Conservation (phyloP, 2,888 invertebrate genomes). For the Hypena proboscidalis region DNA sequence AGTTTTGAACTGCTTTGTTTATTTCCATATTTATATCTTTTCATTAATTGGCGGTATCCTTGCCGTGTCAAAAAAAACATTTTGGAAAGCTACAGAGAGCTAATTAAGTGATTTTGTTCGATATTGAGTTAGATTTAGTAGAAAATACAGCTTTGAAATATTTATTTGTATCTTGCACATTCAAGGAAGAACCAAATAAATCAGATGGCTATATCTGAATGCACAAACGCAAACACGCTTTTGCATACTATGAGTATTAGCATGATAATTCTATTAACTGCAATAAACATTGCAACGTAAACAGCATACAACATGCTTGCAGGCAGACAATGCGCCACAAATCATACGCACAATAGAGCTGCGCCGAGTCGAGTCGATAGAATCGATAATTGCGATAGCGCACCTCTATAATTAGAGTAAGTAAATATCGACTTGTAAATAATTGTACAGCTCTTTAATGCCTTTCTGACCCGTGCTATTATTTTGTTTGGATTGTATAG, state of each 20-base stretch:
- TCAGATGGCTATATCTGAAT: too few relatives aligned
- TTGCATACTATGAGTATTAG: not conserved
- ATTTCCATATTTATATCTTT: too few relatives aligned
- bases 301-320: constrained; percentile 11
- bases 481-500: too few relatives aligned
- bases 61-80: too few relatives aligned
- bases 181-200: too few relatives aligned
- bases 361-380: constrained; percentile 39
- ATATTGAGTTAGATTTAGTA: too few relatives aligned
- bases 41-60: too few relatives aligned
- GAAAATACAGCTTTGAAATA: too few relatives aligned
- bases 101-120: too few relatives aligned
- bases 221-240: constrained; percentile 5
- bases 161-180: too few relatives aligned
- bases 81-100: too few relatives aligned
- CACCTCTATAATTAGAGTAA: constrained; percentile 38
- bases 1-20: too few relatives aligned
- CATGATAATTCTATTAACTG: constrained; percentile 1
- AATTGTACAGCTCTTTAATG: constrained; percentile 17
- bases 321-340: constrained; percentile 32
- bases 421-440: constrained; percentile 27
- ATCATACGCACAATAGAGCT: constrained; percentile 43
- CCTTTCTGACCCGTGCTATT: not conserved
- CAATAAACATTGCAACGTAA: constrained; percentile 12
- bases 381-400: constrained; percentile 48